Base-by-base conservation (phyloP, 2,113 vertebrate genomes). In the Eudorcas thomsonii region DNA sequence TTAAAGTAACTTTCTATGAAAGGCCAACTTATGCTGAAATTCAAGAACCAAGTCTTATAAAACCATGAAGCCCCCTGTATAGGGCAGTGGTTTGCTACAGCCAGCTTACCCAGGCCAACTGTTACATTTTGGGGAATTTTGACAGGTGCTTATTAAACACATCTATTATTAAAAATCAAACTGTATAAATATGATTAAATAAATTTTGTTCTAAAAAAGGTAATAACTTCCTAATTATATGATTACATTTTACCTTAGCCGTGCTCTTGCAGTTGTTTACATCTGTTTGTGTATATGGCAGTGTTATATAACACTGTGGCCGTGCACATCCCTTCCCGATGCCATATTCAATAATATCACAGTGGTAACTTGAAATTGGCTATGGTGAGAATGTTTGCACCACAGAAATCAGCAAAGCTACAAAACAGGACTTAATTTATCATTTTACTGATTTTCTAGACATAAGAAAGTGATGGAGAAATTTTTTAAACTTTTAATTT, bases 151-250 rank as follows among this genome's bases (percentile, higher is more conserved):
- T 96, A 15, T 81, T 96, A 96, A 96, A 93, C 39, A 86, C 6
- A 93, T 30, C 14, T 33, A 60, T 57, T 90, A 86, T 94, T 90
- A 93, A 96, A 91, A 60, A 60, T 81, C 30, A 87, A 77, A 86
- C 54, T 90, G 30, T 45, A 4, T 50, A 71, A 54, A 48, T 45
- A 92, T 1, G 28, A 43, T 88, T 93, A 88, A 91, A 45, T 50
- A 92, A 88, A 45, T 50, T 64, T 88, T 80, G 36, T 77, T 80
- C 64, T 96, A 59, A 54, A 55, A 39, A 92, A 67, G n/a, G 28
- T 50, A 59, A 36, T 77, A 52, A 9, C 85, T 92, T 90, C 62
- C 77, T 81, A 52, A 26, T 55, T 77, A 45, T 19, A 6, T 67
- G 39, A 33, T 59, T 85, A 15, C 36, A 92, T 78, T 67, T 64